Evolutionary conservation across 2,113 vertebrate species (phyloP).

Genomic region (Loxodonta africana): DNA sequence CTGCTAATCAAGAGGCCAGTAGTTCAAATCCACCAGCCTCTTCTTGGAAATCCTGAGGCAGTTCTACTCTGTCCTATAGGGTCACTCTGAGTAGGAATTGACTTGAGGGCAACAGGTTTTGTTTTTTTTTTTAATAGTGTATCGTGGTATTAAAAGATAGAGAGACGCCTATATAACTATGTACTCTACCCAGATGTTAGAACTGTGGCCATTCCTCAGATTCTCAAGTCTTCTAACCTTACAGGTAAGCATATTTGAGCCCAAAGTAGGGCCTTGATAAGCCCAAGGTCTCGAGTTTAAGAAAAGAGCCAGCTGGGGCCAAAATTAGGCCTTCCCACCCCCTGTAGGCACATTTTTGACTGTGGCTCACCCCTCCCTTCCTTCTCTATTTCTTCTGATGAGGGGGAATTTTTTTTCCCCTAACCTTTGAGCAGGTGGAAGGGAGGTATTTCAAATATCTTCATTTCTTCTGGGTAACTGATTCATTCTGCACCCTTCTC

Average conservation of each 20-base stretch:
- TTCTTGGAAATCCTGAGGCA: neutral
- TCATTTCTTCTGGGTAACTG: neutral
- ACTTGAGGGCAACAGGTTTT: neutral
- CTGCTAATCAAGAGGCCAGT: too few species aligned
- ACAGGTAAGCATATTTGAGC: neutral
- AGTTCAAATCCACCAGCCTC: too few species aligned
- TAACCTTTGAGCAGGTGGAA: fast-evolving
- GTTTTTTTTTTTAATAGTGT: too few species aligned
- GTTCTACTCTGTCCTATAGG: neutral
- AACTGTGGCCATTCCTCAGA: fast-evolving
- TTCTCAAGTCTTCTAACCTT: too few species aligned
- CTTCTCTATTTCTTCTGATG: neutral
- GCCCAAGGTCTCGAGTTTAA: neutral
- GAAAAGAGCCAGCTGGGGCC: neutral
- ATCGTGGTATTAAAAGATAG: neutral
- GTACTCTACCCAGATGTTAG: neutral
- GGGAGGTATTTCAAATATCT: neutral
- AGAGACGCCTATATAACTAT: fast-evolving
- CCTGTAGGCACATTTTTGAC: too few species aligned
- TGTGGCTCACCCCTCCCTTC: fast-evolving
- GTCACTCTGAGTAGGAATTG: neutral
- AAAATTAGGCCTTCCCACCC: fast-evolving
- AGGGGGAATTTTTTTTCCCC: neutral
- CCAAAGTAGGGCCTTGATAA: neutral
- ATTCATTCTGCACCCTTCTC: neutral